Evolutionary conservation across 1,140 invertebrate genomes (phyloP), one percentile per base, ranked within the genome.

Genomic region (Aphaenogaster rudis): DNA sequence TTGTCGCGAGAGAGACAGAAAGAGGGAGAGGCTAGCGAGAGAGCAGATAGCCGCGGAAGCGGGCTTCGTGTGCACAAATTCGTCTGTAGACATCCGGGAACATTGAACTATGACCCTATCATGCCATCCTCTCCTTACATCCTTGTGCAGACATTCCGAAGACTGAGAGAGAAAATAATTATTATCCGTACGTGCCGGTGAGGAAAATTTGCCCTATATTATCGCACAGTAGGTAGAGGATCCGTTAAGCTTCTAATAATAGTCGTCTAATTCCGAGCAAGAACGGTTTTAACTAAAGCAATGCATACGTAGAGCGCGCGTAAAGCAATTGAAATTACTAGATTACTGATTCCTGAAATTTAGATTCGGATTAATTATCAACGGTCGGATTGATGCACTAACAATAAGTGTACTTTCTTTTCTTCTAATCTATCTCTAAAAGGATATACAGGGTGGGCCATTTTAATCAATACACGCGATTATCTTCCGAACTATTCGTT

Each of bases 41-140:
- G 63, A 54, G 28, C 9, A 74, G 78, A 69, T 42, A 74, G 9
- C 28, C 17, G 13, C 42, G 48, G 63, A 80, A 84, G 54, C 69
- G 80, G 67, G 67, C 28, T 59, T 74, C 54, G 50, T 11, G 52
- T 59, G 54, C 74, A 63, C 69, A 78, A 63, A 85, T 78, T 78
- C n/a, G 36, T 84, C 71, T 72, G n/a, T 52, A 76, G 48, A 78
- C 36, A 48, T 64, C 67, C 59, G 82, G 42, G 54, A 86, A 78
- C 59, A 21, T 66, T 78, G 72, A 85, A 86, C 82, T 48, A 52
- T 54, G 74, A 79, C 36, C 69, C 74, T 86, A 84, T 4, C 11
- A 36, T 28, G 28, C 15, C 39, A 33, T 28, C 0, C 21, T 17
- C 36, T 28, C 5, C 17, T 42, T n/a, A 4, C 1, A 13, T 74